Base-by-base conservation (phyloP, 2,797 vertebrate genomes). In the Caiman crocodilus region DNA sequence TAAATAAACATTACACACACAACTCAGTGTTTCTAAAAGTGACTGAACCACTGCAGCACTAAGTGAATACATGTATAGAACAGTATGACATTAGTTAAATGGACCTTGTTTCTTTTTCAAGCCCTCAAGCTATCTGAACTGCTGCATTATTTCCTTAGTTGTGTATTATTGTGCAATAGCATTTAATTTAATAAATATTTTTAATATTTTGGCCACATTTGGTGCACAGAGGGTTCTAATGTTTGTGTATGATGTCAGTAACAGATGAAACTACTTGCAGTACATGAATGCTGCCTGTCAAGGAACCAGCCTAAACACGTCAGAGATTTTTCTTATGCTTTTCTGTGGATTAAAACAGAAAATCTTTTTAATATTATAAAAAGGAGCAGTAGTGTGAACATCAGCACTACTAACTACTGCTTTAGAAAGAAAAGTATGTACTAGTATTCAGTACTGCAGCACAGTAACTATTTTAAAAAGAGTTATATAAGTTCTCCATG, bases 321-420 rank as follows among this genome's bases (percentile, higher is more conserved):
- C 23, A 2, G 2, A 0, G 5, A 55, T 65, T 11, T 60, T 2
- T 5, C 4, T 14, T 14, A 0, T 89, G 69, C 7, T 73, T 87
- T 71, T 14, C 26, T 94, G 23, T 6, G 1, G n/a, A 65, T 16
- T 73, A 8, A 87, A 88, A 79, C 16, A 67, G 4, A 57, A 78
- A 11, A 23, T 78, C 15, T 61, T 85, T 85, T 92, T 32, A 86
- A 32, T 23, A 20, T 77, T 5, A 75, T 14, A 1, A 85, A 87
- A 25, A 63, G 14, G 2, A 85, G 30, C 58, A 42, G 91, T 86
- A 58, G 67, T 83, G 32, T 92, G 76, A 87, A 67, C 17, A 12
- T 42, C 21, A 50, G 1, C 30, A 30, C 25, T 83, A 88, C 58
- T 58, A 80, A 1, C 18, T 25, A 1, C 69, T 85, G 30, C 77